These are phyloP conservation scores for Trichonephila inaurata DNA, from an alignment of 1,140 invertebrate genomes.

Conservation along the genomic window DNA sequence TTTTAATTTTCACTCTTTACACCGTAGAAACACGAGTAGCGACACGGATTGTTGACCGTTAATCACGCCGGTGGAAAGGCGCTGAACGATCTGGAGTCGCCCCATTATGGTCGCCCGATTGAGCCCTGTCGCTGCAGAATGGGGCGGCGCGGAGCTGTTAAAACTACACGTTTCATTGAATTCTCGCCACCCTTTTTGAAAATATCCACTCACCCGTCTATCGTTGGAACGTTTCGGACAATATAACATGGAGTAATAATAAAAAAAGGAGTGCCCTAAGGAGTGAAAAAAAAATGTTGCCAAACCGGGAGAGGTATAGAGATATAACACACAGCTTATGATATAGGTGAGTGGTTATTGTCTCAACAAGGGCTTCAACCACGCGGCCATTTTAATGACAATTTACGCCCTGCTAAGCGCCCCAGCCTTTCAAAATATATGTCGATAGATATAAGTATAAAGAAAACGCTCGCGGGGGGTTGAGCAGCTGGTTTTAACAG, in stretches of 20 bases:
- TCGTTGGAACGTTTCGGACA: background rate
- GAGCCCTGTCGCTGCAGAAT: slow-evolving; percentile 8
- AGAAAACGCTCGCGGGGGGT: slow-evolving; percentile 43
- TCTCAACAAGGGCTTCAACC: slow-evolving; percentile 59
- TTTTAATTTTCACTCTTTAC: slow-evolving; percentile 75
- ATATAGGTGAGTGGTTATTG: slow-evolving; percentile 73
- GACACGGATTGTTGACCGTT: slow-evolving; percentile 75
- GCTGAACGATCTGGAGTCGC: slow-evolving; percentile 39
- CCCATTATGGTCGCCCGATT: slow-evolving; percentile 72
- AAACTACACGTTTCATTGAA: slow-evolving; percentile 58
- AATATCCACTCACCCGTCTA: slow-evolving; percentile 26
- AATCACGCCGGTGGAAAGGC: slow-evolving; percentile 38
- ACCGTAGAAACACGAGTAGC: slow-evolving; percentile 60
- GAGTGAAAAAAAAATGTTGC: background rate
- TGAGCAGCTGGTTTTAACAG: slow-evolving; percentile 69
- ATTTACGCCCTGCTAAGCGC: slow-evolving; percentile 73
- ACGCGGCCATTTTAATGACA: slow-evolving; percentile 74
- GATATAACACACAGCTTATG: slow-evolving; percentile 44
- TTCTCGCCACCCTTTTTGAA: background rate
- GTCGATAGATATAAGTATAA: slow-evolving; percentile 67
- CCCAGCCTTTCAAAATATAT: slow-evolving; percentile 59
- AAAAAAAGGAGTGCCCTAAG: background rate
- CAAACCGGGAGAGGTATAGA: background rate
- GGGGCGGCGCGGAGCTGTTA: slow-evolving; percentile 30
- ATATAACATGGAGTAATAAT: slow-evolving; percentile 1